Percentiles rank a stretch among this genome's conserved stretches.
These are phyloP conservation scores for Phenganax stokvisi DNA, from an alignment of 92 coral and sea anemone species.

Conservation along the genomic window DNA sequence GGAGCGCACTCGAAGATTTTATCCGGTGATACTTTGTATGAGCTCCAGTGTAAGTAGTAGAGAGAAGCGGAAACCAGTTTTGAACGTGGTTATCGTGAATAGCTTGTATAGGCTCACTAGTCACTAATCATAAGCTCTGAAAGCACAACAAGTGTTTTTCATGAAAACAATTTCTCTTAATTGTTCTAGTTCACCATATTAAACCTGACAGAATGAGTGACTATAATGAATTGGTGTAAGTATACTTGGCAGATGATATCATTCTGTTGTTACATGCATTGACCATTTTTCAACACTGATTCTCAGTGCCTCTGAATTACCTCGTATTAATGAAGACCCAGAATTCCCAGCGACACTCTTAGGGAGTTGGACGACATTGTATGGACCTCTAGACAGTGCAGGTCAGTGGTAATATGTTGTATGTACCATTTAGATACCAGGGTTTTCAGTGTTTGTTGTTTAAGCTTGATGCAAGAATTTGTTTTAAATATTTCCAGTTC, in stretches of 20 bases:
- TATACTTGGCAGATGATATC: not conserved
- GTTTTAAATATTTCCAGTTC: slow-evolving; percentile 49
- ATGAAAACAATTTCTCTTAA: not conserved
- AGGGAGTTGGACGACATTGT: slow-evolving; percentile 98
- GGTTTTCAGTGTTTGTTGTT: too few relatives aligned
- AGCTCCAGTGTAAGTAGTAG: slow-evolving; percentile 76
- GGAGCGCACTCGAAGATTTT: slow-evolving; percentile 90
- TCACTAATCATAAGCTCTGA: too few relatives aligned
- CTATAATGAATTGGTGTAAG: slow-evolving; percentile 82
- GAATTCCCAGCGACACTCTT: slow-evolving; percentile 81
- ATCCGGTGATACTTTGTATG: slow-evolving; percentile 71
- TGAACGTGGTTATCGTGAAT: too few relatives aligned
- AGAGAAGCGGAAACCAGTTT: not conserved
- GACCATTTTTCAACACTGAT: too few relatives aligned
- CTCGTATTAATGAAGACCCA: slow-evolving; percentile 72
- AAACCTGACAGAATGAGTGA: slow-evolving; percentile 92
- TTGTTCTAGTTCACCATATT: slow-evolving; percentile 70
- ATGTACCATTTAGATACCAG: not conserved
- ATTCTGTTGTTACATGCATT: not conserved
- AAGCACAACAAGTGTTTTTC: not conserved
- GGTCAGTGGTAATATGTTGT: slow-evolving; percentile 47
- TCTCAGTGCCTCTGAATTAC: slow-evolving; percentile 38
- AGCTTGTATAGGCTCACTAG: too few relatives aligned
- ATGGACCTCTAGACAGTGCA: slow-evolving; percentile 93
- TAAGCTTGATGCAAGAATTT: not conserved